Evolutionary conservation across 1,140 invertebrate species (phyloP).

Genomic region (Lucilia cuprina): DNA sequence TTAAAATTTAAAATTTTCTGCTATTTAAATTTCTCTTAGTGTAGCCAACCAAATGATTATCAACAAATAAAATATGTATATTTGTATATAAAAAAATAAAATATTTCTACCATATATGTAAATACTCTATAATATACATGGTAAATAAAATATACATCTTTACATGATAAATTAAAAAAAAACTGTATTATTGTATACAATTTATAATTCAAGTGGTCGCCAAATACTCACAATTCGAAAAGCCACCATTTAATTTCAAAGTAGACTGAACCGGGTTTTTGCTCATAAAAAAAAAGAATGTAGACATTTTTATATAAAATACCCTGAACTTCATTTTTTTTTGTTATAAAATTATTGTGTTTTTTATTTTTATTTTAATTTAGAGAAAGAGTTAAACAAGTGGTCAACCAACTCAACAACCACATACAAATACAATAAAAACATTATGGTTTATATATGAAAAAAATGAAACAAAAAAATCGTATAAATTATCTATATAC

Average conservation of each 20-base stretch:
- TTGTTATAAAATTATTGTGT: background rate
- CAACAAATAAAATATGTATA: background rate
- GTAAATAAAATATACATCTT: background rate
- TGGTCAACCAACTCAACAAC: conserved; percentile 31
- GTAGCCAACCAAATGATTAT: background rate
- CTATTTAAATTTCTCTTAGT: background rate
- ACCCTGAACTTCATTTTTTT: background rate
- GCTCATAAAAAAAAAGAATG: background rate
- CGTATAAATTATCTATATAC: background rate
- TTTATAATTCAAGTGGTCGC: conserved; percentile 14
- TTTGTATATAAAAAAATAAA: background rate
- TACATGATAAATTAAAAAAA: background rate
- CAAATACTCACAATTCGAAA: conserved; percentile 7
- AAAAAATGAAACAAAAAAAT: background rate
- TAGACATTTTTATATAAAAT: background rate
- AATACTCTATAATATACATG: background rate
- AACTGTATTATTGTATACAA: background rate
- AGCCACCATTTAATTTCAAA: background rate
- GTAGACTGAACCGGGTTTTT: background rate
- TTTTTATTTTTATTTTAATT: background rate
- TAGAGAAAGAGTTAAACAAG: conserved; percentile 30
- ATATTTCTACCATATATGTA: background rate
- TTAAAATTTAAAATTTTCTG: no score
- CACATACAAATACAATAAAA: conserved; percentile 31
- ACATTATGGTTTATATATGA: conserved; percentile 22